phyloP scores from a whole-genome alignment of 2,113 vertebrate genomes.

The Euleptes europaea region DNA sequence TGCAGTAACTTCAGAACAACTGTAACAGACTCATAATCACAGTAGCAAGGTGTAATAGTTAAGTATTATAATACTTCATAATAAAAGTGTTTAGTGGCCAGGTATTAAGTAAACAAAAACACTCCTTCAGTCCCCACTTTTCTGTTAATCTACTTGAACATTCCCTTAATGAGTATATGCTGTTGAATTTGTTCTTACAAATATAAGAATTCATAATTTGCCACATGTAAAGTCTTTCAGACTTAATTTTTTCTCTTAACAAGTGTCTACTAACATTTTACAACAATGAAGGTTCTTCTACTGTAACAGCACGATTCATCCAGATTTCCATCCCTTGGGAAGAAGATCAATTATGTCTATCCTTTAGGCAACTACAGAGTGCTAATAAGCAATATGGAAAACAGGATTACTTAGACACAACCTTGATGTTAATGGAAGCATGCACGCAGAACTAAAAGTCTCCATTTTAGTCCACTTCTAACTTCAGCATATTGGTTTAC shows the following conservation, averaged over 20 bases:
- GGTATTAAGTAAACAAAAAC: not conserved
- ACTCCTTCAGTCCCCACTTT: not conserved
- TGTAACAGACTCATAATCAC: too few species aligned
- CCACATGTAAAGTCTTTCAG: slow-evolving; percentile 16
- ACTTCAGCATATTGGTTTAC: not conserved
- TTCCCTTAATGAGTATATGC: slow-evolving; percentile 3
- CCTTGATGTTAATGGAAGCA: slow-evolving; percentile 9
- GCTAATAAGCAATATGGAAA: slow-evolving; percentile 24
- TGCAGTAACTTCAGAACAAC: too few species aligned
- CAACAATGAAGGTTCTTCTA: not conserved
- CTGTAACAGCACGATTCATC: slow-evolving; percentile 21
- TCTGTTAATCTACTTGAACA: not conserved
- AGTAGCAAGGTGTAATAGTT: too few species aligned
- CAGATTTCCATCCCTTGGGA: slow-evolving; percentile 33
- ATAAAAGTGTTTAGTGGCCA: too few species aligned
- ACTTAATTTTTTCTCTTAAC: slow-evolving; percentile 15
- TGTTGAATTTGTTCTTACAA: not conserved
- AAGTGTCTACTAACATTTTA: slow-evolving; percentile 52
- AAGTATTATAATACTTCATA: too few species aligned
- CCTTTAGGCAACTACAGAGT: slow-evolving; percentile 43
- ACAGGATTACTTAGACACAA: slow-evolving; percentile 4
- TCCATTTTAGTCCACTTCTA: slow-evolving; percentile 4
- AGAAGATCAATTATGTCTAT: slow-evolving; percentile 51
- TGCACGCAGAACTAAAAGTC: not conserved
- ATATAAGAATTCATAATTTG: not conserved